Evolutionary conservation across 2,113 vertebrate species (phyloP), one percentile per base, ranked within the genome.

Genomic region (Leptodactylus fuscus): DNA sequence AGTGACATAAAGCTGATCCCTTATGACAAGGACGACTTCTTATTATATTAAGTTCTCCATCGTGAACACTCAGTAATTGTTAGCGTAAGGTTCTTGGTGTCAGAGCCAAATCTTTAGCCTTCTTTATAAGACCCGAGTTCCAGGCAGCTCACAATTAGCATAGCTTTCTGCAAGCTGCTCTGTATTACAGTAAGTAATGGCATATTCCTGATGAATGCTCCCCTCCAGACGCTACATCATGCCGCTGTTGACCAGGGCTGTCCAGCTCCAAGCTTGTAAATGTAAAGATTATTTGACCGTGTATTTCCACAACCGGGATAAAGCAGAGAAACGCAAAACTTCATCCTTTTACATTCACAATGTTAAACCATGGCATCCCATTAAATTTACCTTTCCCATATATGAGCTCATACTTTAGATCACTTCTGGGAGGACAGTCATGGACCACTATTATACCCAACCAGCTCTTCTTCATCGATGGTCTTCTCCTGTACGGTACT

Each of bases 151-250:
- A 9, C 32, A 36, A 22, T 38, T 70, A 36, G 15, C 67, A 34
- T 36, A 8, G 32, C 34, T 36, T 36, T 69, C 65, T 69, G 65
- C 32, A 44, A 41, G 22, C 70, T 24, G 8, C 38, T 46, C 9
- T 20, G 0, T 5, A 13, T 55, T 77, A 77, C 74, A 36, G 75
- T 53, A 34, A 55, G 18, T 55, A 22, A 29, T 44, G 71, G 20
- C 71, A 46, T 44, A 13, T 74, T 74, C 22, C 41, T 76, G 44
- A 76, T 76, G 46, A 76, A 76, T 77, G 16, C 4, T 53, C 48
- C 5, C 48, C 36, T 16, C 15, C 24, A 77, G 48, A 77, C 49
- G 20, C 49, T 53, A 49, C 38, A 73, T 73, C 38, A 44, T 71
- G 32, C 34, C 8, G 10, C 20, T 73, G 46, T 73, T 73, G 38